phyloP scores from a whole-genome alignment of 2,797 vertebrate genomes.

The Cyprinella venusta region DNA sequence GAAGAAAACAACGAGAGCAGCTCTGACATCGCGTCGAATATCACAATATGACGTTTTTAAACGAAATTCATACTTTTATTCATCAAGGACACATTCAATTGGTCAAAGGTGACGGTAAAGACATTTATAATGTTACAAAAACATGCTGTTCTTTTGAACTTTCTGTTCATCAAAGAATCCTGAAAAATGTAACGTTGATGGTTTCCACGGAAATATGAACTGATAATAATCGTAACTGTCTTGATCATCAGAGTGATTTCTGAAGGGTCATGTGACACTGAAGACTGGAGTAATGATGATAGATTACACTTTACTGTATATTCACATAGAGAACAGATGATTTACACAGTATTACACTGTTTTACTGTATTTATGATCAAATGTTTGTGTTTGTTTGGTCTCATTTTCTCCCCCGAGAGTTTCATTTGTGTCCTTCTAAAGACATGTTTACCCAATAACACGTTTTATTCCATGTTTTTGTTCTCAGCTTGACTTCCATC shows the following conservation, averaged over 20 bases:
- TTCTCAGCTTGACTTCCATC: constrained; percentile 75
- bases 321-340: background rate
- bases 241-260: background rate
- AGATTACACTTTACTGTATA: background rate
- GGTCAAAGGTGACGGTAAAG: too few relatives aligned
- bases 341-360: too few relatives aligned
- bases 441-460: constrained; percentile 1
- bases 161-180: background rate
- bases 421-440: background rate
- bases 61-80: too few relatives aligned
- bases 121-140: too few relatives aligned
- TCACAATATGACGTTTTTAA: too few relatives aligned
- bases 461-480: constrained; percentile 44
- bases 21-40: too few relatives aligned
- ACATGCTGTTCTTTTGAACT: too few relatives aligned
- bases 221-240: too few relatives aligned
- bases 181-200: background rate
- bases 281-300: background rate
- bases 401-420: background rate
- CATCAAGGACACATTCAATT: too few relatives aligned
- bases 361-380: background rate
- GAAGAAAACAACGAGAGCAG: too few relatives aligned
- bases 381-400: background rate
- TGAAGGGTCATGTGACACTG: background rate
- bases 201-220: too few relatives aligned